Base-by-base conservation (phyloP, 2,888 invertebrate species). In the Nymphalis urticae region DNA sequence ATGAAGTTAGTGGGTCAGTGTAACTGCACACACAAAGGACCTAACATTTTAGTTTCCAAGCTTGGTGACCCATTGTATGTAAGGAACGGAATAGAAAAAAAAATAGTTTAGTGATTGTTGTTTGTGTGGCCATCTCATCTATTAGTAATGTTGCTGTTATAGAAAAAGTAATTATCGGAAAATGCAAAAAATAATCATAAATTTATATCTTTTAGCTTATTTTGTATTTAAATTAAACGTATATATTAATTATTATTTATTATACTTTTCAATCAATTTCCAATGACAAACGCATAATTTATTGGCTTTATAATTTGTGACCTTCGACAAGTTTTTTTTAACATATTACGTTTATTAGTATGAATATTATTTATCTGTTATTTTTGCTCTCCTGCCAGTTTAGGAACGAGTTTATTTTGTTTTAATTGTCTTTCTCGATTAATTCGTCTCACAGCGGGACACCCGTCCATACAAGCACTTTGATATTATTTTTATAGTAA, bases 201-300 rank as follows among this genome's bases (percentile, higher is more conserved):
- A 50, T 48, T 48, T 48, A 42, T 10, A 10, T 2, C 8, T 36
- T 42, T 13, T 42, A 42, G 13, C 13, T 42, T 32, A 24, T 58
- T 58, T 58, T 36, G 19, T 19, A 58, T 58, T 42, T 36, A 58
- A 36, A 58, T 42, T 9, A 42, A 58, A 42, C 36, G 42, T 36
- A 10, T n/a, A 36, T n/a, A 50, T 5, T 58, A 58, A 58, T 58
- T 36, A 58, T n/a, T n/a, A 58, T 36, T 58, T 58, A 58, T 36
- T 36, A 58, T 13, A 16, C 36, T 36, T 58, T 58, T 58, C 36
- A 58, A 58, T 58, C 58, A 58, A 36, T 36, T 58, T 8, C 58
- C 58, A 58, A 58, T 58, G 58, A 10, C 58, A 58, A 19, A 50
- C 3, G 42, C 19, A 19, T 58, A 42, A 36, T 58, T 36, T 58